Conservation (phyloP, 2,888 invertebrate genomes). For the Drosophila flavopinicola region DNA sequence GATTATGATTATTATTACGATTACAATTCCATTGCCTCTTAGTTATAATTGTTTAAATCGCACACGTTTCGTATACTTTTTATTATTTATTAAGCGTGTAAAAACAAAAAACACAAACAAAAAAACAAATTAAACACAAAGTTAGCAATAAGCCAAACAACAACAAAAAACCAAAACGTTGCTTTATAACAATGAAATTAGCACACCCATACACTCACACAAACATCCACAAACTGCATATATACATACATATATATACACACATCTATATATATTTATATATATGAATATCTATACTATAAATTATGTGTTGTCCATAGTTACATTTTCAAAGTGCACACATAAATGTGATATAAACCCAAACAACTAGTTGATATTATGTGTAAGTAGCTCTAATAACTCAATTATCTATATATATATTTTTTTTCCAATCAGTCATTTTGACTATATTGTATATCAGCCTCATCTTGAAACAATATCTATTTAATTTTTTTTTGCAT, state of each 20-base stretch:
- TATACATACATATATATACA: background rate
- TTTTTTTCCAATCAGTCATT: constrained; percentile 13
- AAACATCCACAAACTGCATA: constrained; percentile 5
- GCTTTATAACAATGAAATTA: constrained; percentile 15
- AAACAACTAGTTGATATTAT: constrained; percentile 41
- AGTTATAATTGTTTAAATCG: constrained; percentile 39
- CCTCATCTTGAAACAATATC: background rate
- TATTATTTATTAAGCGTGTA: constrained; percentile 46
- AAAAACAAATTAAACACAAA: constrained; percentile 24
- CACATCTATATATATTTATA: background rate
- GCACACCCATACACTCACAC: constrained; percentile 16
- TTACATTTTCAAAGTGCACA: constrained; percentile 31
- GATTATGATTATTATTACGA: constrained; percentile 32
- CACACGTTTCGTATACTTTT: constrained; percentile 18
- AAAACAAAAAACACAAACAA: constrained; percentile 2
- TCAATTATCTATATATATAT: constrained; percentile 5
- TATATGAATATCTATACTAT: background rate
- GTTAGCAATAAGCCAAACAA: constrained; percentile 35
- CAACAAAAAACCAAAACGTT: constrained; percentile 12
- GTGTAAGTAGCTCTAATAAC: constrained; percentile 36
- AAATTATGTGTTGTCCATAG: constrained; percentile 39
- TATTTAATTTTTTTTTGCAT: background rate
- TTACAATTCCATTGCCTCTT: constrained; percentile 41
- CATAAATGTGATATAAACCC: constrained; percentile 48
- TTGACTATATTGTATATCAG: constrained; percentile 35